Percentiles rank a stretch among this genome's conserved stretches.
Conservation (phyloP, 2,888 invertebrate genomes). For the Mythimna lalbum region DNA sequence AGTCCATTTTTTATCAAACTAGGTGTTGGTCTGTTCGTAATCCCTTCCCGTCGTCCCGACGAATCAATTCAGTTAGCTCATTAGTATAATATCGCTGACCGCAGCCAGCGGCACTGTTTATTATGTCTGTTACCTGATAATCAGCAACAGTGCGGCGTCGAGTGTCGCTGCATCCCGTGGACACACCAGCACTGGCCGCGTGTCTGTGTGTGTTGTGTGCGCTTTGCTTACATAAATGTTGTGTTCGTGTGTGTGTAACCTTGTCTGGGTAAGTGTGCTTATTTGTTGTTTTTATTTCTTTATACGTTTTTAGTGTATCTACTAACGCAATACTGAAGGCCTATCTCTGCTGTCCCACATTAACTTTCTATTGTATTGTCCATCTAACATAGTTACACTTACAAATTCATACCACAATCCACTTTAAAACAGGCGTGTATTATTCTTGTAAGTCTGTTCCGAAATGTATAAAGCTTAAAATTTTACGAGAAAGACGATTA, state of each 20-base stretch:
- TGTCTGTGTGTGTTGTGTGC: conserved; percentile 45
- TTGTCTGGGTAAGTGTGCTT: conserved; percentile 65
- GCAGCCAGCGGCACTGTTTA: conserved; percentile 2
- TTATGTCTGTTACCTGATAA: background rate
- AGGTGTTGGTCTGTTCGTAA: conserved; percentile 65
- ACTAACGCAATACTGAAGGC: background rate
- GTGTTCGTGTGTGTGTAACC: conserved; percentile 58
- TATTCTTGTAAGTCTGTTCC: background rate
- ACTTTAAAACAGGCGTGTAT: background rate
- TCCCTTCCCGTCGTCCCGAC: conserved; percentile 36
- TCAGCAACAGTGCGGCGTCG: background rate
- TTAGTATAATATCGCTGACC: background rate
- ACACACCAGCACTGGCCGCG: conserved; percentile 5
- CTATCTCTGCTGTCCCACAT: background rate
- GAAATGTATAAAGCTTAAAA: background rate
- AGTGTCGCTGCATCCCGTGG: background rate
- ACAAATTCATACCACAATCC: background rate
- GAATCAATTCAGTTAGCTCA: conserved; percentile 6
- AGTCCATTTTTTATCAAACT: conserved; percentile 75
- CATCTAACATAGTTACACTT: no score
- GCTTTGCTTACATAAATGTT: conserved; percentile 68
- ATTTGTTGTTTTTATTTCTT: conserved; percentile 45
- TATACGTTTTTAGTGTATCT: background rate
- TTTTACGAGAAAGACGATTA: background rate
- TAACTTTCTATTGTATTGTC: background rate